Conservation (phyloP, 2,797 vertebrate species). For the Platalea minor region DNA sequence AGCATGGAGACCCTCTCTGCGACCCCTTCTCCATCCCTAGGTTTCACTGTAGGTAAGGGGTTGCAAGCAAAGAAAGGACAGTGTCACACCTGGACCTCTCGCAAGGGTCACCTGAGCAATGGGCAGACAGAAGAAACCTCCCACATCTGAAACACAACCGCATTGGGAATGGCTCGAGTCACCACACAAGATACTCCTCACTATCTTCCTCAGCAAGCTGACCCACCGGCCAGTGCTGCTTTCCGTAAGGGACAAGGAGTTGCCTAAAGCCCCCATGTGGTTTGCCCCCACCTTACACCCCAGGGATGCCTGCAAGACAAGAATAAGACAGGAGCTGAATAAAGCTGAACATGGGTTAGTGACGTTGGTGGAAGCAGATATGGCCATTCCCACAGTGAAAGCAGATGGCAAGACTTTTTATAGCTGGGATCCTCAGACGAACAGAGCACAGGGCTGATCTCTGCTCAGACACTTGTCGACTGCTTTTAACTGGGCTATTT, state of each 20-base stretch:
- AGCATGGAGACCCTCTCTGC: neutral
- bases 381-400: neutral
- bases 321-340: neutral
- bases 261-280: neutral
- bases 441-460: neutral
- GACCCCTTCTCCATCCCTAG: neutral
- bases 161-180: neutral
- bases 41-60: neutral
- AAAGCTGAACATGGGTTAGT: neutral
- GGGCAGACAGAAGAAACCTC: neutral
- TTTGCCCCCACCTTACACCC: neutral
- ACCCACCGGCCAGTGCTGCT: neutral
- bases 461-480: neutral
- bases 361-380: neutral
- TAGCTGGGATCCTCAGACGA: neutral
- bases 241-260: neutral
- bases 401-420: neutral
- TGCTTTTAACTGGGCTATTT: neutral
- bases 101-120: neutral
- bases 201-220: neutral
- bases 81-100: neutral
- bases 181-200: neutral
- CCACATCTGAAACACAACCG: neutral
- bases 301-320: neutral
- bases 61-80: neutral